These are phyloP conservation scores for Calliopsis andreniformis DNA, from an alignment of 1,140 invertebrate species.

Conservation along the genomic window DNA sequence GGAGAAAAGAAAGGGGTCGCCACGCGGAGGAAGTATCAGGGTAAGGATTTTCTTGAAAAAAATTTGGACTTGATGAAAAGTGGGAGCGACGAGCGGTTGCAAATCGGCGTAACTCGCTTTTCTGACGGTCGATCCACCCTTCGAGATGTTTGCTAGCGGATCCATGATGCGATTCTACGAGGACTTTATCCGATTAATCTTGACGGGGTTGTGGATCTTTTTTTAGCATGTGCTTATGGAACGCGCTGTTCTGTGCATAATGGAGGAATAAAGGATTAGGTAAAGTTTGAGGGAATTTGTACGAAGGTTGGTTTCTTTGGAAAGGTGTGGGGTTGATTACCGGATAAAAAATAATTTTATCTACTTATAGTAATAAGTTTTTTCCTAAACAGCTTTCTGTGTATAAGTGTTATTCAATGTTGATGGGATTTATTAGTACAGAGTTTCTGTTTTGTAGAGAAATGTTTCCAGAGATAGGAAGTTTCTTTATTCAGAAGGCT, in stretches of 20 bases:
- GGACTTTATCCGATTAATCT: constrained; percentile 23
- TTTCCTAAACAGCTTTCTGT: no score
- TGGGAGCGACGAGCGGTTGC: constrained; percentile 20
- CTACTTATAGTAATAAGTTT: no score
- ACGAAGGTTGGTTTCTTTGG: no score
- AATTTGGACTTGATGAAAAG: constrained; percentile 15
- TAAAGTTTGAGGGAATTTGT: no score
- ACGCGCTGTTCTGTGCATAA: not conserved
- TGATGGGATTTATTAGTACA: no score
- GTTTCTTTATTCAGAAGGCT: no score
- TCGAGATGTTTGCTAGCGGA: not conserved
- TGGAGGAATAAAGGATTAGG: no score
- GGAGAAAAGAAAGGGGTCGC: constrained; percentile 43
- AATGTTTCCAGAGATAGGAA: no score
- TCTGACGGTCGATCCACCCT: not conserved
- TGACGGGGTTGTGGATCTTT: not conserved
- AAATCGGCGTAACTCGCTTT: constrained; percentile 46
- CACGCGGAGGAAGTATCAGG: not conserved
- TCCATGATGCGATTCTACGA: not conserved
- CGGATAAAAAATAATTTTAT: no score
- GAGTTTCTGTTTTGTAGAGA: no score
- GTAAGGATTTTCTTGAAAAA: constrained; percentile 20
- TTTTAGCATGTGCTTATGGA: not conserved
- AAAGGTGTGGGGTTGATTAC: no score
- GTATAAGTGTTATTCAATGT: no score